Evolutionary conservation across 2,888 invertebrate genomes (phyloP).

Genomic region (Agrochola circellaris): DNA sequence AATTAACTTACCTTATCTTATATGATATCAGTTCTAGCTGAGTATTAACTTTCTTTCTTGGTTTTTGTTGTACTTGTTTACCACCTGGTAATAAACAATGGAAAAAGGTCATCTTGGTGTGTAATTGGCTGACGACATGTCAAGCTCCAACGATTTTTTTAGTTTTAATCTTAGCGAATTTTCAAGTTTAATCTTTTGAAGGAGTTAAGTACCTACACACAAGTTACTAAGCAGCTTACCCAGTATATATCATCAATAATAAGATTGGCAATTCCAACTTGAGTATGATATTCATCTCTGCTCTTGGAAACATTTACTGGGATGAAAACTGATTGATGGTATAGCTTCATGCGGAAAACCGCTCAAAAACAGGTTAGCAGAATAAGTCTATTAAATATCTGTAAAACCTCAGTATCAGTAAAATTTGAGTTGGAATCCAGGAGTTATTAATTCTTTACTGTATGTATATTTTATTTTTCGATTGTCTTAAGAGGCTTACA

Average conservation of each 20-base stretch:
- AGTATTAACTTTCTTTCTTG: background rate
- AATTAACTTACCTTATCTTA: background rate
- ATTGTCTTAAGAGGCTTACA: no score
- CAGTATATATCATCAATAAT: background rate
- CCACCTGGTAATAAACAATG: background rate
- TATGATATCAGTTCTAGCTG: background rate
- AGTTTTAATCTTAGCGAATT: background rate
- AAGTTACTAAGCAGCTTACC: background rate
- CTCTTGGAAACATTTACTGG: conserved; percentile 2
- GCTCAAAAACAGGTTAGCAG: conserved; percentile 1
- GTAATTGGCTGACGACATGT: background rate
- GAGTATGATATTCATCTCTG: background rate
- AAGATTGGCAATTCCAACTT: background rate
- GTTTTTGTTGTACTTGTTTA: background rate
- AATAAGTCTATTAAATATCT: background rate
- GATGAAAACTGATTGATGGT: conserved; percentile 15
- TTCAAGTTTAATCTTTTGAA: background rate
- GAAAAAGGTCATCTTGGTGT: no score
- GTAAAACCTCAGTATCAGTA: background rate
- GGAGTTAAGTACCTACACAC: no score
- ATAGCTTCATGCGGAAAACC: background rate
- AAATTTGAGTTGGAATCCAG: no score
- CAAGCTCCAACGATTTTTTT: background rate
- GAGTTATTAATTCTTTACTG: background rate
- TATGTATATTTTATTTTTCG: background rate